A percentile compares a stretch with the other conserved stretches of the same genome.
Conservation (phyloP, 2,888 invertebrate species). For the Muschampia plurimacula region DNA sequence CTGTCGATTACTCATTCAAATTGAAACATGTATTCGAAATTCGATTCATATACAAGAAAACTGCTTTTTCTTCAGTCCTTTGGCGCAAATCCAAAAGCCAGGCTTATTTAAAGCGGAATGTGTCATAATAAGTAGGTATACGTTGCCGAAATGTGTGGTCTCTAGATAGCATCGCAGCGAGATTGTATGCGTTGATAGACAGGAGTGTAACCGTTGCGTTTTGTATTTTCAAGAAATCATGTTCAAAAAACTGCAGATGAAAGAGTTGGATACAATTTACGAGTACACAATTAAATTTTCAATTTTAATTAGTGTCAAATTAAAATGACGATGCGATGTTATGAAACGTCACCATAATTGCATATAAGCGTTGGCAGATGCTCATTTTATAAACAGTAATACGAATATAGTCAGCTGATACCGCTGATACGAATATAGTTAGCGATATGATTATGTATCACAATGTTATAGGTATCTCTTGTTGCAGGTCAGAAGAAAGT, state of each 20-base stretch:
- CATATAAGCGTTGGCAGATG: neutral
- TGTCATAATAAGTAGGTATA: slow-evolving; percentile 73
- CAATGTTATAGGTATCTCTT: slow-evolving; percentile 47
- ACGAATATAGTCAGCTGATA: no score
- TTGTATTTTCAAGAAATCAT: slow-evolving; percentile 18
- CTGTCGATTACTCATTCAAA: slow-evolving; percentile 10
- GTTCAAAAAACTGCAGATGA: neutral
- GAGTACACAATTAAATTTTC: neutral
- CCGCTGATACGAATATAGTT: neutral
- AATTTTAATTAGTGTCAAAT: neutral
- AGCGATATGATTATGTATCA: neutral
- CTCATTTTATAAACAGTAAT: neutral
- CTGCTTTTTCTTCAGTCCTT: slow-evolving; percentile 63
- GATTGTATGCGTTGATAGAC: slow-evolving; percentile 55
- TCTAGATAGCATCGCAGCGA: slow-evolving; percentile 55
- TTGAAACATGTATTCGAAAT: slow-evolving; percentile 25
- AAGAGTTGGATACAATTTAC: neutral
- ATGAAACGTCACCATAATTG: neutral
- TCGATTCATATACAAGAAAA: slow-evolving; percentile 48
- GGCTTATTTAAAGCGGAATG: slow-evolving; percentile 78
- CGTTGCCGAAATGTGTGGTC: slow-evolving; percentile 61
- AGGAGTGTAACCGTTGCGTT: slow-evolving; percentile 45
- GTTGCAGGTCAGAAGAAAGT: slow-evolving; percentile 93
- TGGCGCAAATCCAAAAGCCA: slow-evolving; percentile 73
- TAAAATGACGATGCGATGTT: neutral